phyloP scores from a whole-genome alignment of 92 coral and sea anemone species.

The Scolanthus callimorphus region DNA sequence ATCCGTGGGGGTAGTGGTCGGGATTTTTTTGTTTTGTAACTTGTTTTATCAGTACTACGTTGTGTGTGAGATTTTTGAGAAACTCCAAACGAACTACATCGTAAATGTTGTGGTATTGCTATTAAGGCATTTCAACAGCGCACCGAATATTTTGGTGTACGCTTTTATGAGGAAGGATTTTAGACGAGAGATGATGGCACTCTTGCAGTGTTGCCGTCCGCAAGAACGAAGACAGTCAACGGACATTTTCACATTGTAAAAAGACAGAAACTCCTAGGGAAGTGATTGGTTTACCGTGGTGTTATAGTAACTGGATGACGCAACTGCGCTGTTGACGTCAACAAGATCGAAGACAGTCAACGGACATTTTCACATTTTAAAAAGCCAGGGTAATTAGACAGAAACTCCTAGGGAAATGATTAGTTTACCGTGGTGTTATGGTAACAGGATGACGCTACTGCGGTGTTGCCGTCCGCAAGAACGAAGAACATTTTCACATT shows the following conservation, averaged over 20 bases:
- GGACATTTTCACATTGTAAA: neutral
- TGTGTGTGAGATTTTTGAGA: constrained; percentile 1
- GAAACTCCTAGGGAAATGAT: no score
- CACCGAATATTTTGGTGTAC: constrained; percentile 21
- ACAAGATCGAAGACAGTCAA: no score
- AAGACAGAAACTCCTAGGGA: no score
- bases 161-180: constrained; percentile 19
- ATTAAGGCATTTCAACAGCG: constrained; percentile 13
- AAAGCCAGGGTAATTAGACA: no score
- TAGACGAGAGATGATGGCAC: constrained; percentile 5
- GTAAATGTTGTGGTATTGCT: constrained; percentile 6
- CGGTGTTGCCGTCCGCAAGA: no score
- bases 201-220: neutral
- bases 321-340: no score
- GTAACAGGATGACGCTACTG: no score
- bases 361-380: no score
- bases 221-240: neutral
- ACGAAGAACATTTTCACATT: no score
- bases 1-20: constrained; percentile 19
- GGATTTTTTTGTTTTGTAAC: constrained; percentile 10
- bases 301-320: no score
- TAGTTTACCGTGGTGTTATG: no score
- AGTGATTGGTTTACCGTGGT: no score
- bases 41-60: constrained; percentile 5
- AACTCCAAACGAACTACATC: neutral